Evolutionary conservation across 2,888 invertebrate species (phyloP).

Genomic region (Aleiodes alternator): DNA sequence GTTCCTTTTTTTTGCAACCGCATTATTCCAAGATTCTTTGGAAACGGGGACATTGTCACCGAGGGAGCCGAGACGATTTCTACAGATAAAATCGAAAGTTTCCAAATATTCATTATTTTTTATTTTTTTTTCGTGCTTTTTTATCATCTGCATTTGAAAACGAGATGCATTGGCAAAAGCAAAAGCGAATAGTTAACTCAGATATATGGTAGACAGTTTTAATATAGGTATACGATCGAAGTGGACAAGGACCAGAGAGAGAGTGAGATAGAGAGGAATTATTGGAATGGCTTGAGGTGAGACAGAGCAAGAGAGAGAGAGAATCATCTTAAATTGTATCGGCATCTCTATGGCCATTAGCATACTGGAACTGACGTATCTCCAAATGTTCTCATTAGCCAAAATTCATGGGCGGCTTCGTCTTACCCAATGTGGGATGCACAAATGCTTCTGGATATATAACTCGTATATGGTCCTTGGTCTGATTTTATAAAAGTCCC

Average conservation of each 20-base stretch:
- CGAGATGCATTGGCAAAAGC: slow-evolving; percentile 45
- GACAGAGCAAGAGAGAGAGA: slow-evolving; percentile 59
- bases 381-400: slow-evolving; percentile 76
- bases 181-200: slow-evolving; percentile 68
- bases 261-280: slow-evolving; percentile 34
- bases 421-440: slow-evolving; percentile 56
- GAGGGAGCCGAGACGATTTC: slow-evolving; percentile 27
- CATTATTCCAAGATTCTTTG: background rate
- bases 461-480: background rate
- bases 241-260: slow-evolving; percentile 29
- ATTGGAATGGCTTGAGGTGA: slow-evolving; percentile 18
- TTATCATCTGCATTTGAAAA: background rate
- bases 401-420: slow-evolving; percentile 75
- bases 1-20: slow-evolving; percentile 14
- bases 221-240: slow-evolving; percentile 66
- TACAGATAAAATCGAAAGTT: slow-evolving; percentile 30
- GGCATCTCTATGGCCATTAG: slow-evolving; percentile 76
- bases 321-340: slow-evolving; percentile 76
- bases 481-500: no score
- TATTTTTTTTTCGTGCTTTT: slow-evolving; percentile 18
- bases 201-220: slow-evolving; percentile 70
- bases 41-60: slow-evolving; percentile 6
- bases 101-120: background rate
- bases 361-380: slow-evolving; percentile 76
- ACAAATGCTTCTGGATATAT: slow-evolving; percentile 46